Evolutionary conservation across 2,113 vertebrate genomes (phyloP).

Genomic region (Psilopsiagon aymara): DNA sequence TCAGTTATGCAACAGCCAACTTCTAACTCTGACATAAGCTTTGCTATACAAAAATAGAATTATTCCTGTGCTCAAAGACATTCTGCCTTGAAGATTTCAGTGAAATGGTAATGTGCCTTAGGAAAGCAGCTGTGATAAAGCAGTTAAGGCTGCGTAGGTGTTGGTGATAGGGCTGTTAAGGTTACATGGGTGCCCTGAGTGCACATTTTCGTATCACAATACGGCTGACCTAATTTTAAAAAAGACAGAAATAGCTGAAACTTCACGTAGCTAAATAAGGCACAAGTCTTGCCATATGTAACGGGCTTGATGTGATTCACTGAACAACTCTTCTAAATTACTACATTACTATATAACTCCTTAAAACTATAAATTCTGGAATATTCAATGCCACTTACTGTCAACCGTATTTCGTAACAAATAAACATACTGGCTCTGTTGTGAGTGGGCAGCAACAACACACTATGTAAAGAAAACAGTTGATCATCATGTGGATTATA

Average conservation of each 20-base stretch:
- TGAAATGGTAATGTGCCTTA: neutral
- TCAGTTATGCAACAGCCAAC: neutral
- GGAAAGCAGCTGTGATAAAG: neutral
- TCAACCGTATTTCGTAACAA: neutral
- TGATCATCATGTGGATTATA: neutral
- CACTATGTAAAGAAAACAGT: neutral
- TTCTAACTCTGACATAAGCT: neutral
- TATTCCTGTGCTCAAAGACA: neutral
- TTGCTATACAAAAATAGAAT: constrained; percentile 1
- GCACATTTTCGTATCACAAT: neutral
- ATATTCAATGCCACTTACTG: neutral
- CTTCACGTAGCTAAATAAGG: neutral
- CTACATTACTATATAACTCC: neutral
- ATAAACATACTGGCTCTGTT: neutral
- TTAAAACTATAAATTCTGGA: neutral
- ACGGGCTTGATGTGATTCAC: neutral
- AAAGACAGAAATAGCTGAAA: constrained; percentile 3
- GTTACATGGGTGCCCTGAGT: neutral
- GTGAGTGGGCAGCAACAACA: neutral
- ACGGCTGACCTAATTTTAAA: constrained; percentile 29
- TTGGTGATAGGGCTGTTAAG: neutral
- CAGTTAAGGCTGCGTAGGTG: neutral
- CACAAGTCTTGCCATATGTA: neutral
- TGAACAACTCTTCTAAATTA: neutral
- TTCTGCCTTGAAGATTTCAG: neutral